Conservation (phyloP, 2,113 vertebrate species). For the Pavo muticus region DNA sequence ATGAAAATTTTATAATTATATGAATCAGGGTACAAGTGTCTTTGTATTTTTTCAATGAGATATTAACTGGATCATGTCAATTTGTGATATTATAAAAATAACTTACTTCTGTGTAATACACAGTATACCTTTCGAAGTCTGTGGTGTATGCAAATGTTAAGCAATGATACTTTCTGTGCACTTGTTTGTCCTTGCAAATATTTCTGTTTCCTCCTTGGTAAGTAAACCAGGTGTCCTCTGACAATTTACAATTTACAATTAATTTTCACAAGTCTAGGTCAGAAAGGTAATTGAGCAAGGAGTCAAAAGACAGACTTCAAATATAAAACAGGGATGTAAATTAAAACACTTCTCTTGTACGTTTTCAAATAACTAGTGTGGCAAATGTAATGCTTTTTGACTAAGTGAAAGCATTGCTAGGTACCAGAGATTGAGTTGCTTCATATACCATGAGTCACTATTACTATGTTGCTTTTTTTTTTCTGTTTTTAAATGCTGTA, state of each 20-base stretch:
- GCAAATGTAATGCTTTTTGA: not conserved
- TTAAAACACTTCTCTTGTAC: not conserved
- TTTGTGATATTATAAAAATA: not conserved
- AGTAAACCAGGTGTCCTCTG: not conserved
- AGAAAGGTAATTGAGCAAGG: not conserved
- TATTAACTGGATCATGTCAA: not conserved
- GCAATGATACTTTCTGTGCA: not conserved
- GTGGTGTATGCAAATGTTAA: not conserved
- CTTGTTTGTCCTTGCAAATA: not conserved
- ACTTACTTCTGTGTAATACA: not conserved
- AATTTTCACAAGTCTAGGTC: not conserved
- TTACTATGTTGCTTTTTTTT: not conserved
- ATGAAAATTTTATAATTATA: not conserved
- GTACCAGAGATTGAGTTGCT: not conserved
- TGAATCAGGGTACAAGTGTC: not conserved
- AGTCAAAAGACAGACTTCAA: not conserved
- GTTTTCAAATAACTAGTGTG: not conserved
- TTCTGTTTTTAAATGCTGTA: not conserved
- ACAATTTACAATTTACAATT: not conserved
- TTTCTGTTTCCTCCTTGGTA: not conserved
- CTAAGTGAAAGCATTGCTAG: not conserved
- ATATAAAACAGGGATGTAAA: not conserved
- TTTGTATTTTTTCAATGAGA: not conserved
- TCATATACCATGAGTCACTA: not conserved
- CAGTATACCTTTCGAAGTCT: not conserved